Evolutionary conservation across 2,113 vertebrate genomes (phyloP).

Genomic region (Poicephalus gulielmi): DNA sequence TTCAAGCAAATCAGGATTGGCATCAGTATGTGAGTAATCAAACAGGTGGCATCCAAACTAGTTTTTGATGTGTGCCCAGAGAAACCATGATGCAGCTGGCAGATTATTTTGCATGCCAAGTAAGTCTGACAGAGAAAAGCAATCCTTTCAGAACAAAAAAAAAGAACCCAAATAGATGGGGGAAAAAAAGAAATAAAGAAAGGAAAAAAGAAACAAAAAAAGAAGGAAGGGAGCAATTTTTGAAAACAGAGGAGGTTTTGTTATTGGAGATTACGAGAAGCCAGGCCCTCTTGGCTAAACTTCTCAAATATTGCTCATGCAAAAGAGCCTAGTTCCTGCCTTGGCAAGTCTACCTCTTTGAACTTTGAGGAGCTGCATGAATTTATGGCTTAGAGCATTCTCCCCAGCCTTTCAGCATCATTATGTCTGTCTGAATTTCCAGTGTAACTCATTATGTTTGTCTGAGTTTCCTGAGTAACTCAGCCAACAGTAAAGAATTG

Average conservation of each 20-base stretch:
- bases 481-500: background rate
- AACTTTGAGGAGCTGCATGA: background rate
- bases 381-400: background rate
- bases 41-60: slow-evolving; percentile 42
- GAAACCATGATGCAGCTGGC: slow-evolving; percentile 38
- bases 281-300: background rate
- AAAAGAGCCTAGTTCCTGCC: background rate
- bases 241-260: background rate
- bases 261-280: background rate
- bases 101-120: slow-evolving; percentile 34
- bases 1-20: slow-evolving; percentile 15
- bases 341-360: background rate
- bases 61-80: background rate
- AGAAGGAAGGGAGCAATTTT: background rate
- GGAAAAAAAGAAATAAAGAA: background rate
- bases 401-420: background rate
- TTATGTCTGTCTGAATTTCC: background rate
- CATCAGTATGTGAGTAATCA: slow-evolving; percentile 18
- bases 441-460: background rate
- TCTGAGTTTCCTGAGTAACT: background rate
- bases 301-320: background rate
- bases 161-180: background rate
- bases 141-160: background rate
- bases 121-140: background rate
- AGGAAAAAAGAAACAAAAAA: background rate